These are phyloP conservation scores for Melanotaenia maccullochi DNA, from an alignment of 2,797 vertebrate species.

Conservation along the genomic window DNA sequence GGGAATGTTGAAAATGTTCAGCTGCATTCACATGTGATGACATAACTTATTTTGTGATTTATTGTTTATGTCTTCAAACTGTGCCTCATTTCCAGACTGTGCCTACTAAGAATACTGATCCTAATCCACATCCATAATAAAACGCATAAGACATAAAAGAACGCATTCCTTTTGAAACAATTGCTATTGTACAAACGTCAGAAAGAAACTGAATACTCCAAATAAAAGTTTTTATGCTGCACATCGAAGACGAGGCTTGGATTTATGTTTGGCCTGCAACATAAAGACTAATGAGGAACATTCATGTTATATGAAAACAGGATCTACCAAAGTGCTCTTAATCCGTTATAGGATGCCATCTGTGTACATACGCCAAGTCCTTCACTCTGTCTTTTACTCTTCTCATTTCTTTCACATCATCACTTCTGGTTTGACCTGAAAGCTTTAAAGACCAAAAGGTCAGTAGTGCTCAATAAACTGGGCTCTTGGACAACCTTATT, in stretches of 20 bases:
- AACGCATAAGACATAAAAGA: constrained; percentile 29
- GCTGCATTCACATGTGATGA: constrained; percentile 10
- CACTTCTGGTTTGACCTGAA: constrained; percentile 5
- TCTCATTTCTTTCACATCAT: constrained; percentile 12
- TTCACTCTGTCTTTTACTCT: constrained; percentile 12
- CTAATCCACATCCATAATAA: background rate
- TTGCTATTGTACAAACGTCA: constrained; percentile 53
- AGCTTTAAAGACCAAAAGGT: constrained; percentile 4
- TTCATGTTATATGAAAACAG: constrained; percentile 47
- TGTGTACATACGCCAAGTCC: constrained; percentile 47
- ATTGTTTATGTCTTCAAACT: constrained; percentile 20
- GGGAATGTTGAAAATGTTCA: constrained; percentile 12
- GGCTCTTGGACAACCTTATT: constrained; percentile 15
- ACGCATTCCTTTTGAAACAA: constrained; percentile 47
- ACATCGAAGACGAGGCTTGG: constrained; percentile 55
- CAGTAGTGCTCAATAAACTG: constrained; percentile 15
- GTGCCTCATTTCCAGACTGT: constrained; percentile 15
- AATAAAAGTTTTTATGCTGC: constrained; percentile 41
- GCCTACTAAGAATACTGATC: constrained; percentile 17
- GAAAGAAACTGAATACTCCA: constrained; percentile 38
- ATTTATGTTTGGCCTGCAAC: constrained; percentile 62
- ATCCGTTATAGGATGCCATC: constrained; percentile 28
- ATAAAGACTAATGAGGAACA: constrained; percentile 70
- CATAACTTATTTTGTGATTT: constrained; percentile 39
- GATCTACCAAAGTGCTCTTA: constrained; percentile 36